A percentile compares a stretch with the other conserved stretches of the same genome.
phyloP scores from a whole-genome alignment of 2,113 vertebrate genomes.

The Stomatorhinus ivindoensis region DNA sequence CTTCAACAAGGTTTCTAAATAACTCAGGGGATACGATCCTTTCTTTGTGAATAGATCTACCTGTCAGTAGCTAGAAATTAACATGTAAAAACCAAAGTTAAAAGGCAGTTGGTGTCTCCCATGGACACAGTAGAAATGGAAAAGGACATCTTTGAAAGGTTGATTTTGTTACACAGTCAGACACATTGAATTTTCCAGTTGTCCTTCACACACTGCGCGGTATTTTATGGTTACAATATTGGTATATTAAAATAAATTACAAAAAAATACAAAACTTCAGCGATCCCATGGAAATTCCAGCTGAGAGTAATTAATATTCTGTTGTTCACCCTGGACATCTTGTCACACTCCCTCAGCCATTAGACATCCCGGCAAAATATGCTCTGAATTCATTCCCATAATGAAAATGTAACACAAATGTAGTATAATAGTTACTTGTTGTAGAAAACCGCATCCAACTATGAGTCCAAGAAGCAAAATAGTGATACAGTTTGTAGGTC shows the following conservation, averaged over 20 bases:
- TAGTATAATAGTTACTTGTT: neutral
- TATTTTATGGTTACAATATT: neutral
- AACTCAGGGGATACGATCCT: conserved; percentile 44
- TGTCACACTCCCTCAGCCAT: neutral
- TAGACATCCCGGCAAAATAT: neutral
- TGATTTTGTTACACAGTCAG: conserved; percentile 28
- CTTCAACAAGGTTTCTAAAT: conserved; percentile 50
- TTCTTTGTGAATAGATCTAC: conserved; percentile 44
- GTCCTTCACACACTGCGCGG: neutral
- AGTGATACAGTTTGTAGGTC: neutral
- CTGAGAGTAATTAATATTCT: neutral
- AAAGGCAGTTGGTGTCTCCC: conserved; percentile 1
- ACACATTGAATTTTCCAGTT: neutral
- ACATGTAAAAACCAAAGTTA: conserved; percentile 37
- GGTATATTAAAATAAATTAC: neutral
- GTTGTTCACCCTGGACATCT: neutral
- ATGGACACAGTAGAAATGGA: conserved; percentile 24
- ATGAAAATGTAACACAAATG: neutral
- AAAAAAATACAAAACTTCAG: neutral
- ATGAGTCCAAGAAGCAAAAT: neutral
- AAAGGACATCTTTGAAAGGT: conserved; percentile 29
- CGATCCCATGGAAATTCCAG: neutral
- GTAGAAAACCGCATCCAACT: neutral
- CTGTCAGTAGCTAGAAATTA: conserved; percentile 49
- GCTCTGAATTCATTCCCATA: neutral